Base-by-base conservation (phyloP, 2,797 vertebrate genomes). In the Phyllotis vaccarum region DNA sequence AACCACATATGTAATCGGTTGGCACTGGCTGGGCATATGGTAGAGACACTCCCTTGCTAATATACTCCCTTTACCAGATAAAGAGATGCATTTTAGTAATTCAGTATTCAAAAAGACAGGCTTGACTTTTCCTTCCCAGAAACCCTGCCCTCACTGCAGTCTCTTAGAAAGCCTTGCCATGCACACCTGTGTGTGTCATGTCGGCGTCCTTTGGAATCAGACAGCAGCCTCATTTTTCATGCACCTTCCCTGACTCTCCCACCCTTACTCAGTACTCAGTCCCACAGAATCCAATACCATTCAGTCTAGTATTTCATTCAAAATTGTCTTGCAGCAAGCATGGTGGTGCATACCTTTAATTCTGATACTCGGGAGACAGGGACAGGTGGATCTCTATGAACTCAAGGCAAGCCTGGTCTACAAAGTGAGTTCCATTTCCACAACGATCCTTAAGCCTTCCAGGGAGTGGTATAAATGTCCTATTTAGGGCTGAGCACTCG, bases 91-190 rank as follows among this genome's bases (percentile, higher is more conserved):
- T 29, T 92, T 89, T 95, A 91, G 22, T 60, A 91, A 82, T 91
- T 86, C 16, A 92, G 21, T 81, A 81, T 80, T 72, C 29, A 91
- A 74, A 93, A 93, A 78, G 46, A 92, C 13, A 95, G 92, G 81
- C 37, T 72, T 95, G 85, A 29, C 37, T 62, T 82, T 82, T 43
- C 56, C 80, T 58, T 40, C n/a, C 56, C 56, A 62, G 56, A 82
- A 82, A 31, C 80, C 22, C 56, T 62, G 37, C 37, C 22, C 37
- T 62, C 37, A 43, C 37, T 62, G 37, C 27, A 43, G 40, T 43
- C 24, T 3, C 56, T 62, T 8, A 43, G 13, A 24, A 82, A 82
- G 56, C 56, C 24, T 29, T 37, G 14, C 24, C 79, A 40, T 83
- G 58, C 8, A 62, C 58, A 14, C 56, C 34, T 56, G 17, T 29